Conservation (phyloP, 2,113 vertebrate genomes). For the Oreochromis niloticus region DNA sequence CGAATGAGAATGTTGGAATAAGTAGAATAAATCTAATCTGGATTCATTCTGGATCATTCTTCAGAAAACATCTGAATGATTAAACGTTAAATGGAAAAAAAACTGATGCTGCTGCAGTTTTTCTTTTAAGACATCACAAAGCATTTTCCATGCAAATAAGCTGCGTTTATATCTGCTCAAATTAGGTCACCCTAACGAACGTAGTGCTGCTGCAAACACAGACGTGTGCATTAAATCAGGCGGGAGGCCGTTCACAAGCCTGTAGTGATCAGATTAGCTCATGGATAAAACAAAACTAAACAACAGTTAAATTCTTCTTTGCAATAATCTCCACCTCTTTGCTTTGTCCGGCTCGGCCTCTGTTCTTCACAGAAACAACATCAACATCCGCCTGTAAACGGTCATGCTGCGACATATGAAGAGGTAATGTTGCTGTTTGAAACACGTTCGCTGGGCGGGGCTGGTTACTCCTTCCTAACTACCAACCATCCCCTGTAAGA, state of each 20-base stretch:
- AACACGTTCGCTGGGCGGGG: rapidly evolving
- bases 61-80: not conserved
- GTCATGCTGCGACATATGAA: not conserved
- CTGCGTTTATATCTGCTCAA: not conserved
- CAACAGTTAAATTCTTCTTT: not conserved
- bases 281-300: rapidly evolving
- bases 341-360: not conserved
- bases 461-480: not conserved
- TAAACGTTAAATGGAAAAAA: rapidly evolving
- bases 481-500: not conserved
- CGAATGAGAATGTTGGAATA: rapidly evolving
- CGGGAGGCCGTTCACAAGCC: not conserved
- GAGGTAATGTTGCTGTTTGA: not conserved
- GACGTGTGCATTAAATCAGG: not conserved
- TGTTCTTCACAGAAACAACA: not conserved
- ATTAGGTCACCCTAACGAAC: not conserved
- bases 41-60: not conserved
- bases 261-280: not conserved
- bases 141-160: not conserved
- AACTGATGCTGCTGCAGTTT: rapidly evolving
- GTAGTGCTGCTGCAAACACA: not conserved
- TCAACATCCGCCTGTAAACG: not conserved
- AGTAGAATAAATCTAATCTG: rapidly evolving
- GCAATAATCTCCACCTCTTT: not conserved
- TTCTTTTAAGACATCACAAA: not conserved